Percentiles rank a stretch among this genome's conserved stretches.
phyloP scores from a whole-genome alignment of 2,113 vertebrate genomes.

The Erythrocercus mccallii region DNA sequence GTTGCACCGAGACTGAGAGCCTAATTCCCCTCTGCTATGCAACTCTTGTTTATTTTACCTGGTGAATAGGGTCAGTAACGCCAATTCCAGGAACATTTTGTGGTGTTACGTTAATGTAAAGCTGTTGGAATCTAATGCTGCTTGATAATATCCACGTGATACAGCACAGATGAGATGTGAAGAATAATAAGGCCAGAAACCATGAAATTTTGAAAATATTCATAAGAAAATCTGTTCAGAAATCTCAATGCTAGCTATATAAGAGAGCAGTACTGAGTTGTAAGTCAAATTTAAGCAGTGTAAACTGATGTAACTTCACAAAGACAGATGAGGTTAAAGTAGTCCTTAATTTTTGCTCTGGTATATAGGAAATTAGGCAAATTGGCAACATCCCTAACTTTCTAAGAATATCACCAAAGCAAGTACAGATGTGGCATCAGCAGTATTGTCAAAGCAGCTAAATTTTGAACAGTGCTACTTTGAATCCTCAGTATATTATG shows the following conservation, averaged over 20 bases:
- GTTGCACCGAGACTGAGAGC: not conserved
- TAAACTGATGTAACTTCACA: not conserved
- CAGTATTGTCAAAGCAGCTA: not conserved
- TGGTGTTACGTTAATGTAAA: not conserved
- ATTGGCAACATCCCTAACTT: not conserved
- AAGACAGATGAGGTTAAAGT: not conserved
- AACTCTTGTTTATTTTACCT: not conserved
- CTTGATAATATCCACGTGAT: not conserved
- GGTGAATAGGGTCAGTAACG: not conserved
- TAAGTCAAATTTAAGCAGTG: not conserved
- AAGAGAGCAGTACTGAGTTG: not conserved
- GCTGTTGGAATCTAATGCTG: not conserved
- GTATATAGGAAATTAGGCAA: not conserved
- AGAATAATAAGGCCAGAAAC: not conserved
- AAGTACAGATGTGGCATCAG: not conserved
- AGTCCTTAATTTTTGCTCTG: not conserved
- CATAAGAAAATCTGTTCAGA: not conserved
- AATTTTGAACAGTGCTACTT: not conserved
- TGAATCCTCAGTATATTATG: not conserved
- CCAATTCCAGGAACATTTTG: not conserved
- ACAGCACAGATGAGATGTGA: not conserved
- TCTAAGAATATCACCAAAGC: not conserved
- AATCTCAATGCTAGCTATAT: not conserved
- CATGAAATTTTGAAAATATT: not conserved
- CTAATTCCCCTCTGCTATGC: not conserved